Evolutionary conservation across 2,888 invertebrate genomes (phyloP).

Genomic region (Synergus gifuensis): DNA sequence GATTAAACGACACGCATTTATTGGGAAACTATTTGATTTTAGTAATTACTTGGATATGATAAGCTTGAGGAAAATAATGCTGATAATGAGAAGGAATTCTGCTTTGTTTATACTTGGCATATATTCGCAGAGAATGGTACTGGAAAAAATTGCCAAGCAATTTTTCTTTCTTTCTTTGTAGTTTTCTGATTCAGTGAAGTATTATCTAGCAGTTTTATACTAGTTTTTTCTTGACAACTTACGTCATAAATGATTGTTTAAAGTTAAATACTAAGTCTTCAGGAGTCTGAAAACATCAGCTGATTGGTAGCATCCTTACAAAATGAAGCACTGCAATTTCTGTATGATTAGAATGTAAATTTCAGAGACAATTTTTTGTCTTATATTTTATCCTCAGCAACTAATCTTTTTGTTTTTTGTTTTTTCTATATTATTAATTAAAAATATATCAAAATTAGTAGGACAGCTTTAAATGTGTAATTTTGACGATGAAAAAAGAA

Average conservation of each 20-base stretch:
- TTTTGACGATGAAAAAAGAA: not conserved
- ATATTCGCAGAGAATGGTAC: not conserved
- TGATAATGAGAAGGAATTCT: conserved; percentile 11
- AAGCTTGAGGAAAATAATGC: conserved; percentile 29
- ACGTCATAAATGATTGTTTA: conserved; percentile 1
- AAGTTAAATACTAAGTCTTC: not conserved
- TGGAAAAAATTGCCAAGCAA: not conserved
- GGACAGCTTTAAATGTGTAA: not conserved
- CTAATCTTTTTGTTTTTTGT: not conserved
- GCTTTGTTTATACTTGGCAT: conserved; percentile 23
- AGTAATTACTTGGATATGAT: conserved; percentile 33
- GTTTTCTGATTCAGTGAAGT: not conserved
- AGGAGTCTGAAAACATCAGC: not conserved
- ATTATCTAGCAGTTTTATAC: not conserved
- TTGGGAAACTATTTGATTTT: conserved; percentile 19
- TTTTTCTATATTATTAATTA: not conserved
- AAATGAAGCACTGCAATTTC: not conserved
- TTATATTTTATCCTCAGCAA: not conserved
- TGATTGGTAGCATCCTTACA: not conserved
- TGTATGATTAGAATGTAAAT: not conserved
- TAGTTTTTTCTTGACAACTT: not conserved
- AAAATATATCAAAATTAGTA: not conserved
- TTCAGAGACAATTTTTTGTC: not conserved
- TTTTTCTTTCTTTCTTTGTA: not conserved
- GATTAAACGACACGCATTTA: conserved; percentile 1